These are phyloP conservation scores for Gnathonemus echidnorhynchus DNA, from an alignment of 2,113 vertebrate species.

Conservation along the genomic window DNA sequence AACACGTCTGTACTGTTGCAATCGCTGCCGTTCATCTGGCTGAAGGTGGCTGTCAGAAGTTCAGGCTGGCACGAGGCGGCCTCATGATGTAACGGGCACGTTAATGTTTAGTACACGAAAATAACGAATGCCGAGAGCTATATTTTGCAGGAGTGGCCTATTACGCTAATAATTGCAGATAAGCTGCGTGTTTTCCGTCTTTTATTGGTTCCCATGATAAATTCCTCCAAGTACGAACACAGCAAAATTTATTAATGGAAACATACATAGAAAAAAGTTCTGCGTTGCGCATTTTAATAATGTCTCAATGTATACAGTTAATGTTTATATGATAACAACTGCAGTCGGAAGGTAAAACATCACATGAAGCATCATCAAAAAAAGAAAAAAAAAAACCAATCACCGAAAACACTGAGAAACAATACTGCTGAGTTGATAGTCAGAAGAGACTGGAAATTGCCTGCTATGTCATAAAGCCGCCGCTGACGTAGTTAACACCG, in stretches of 20 bases:
- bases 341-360: not conserved
- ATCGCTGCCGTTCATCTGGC: conserved; percentile 17
- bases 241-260: not conserved
- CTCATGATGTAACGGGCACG: not conserved
- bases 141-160: not conserved
- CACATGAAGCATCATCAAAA: not conserved
- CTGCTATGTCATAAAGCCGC: not conserved
- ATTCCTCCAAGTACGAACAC: not conserved
- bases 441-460: not conserved
- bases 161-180: not conserved
- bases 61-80: not conserved
- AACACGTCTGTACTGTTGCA: conserved; percentile 14
- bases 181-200: not conserved
- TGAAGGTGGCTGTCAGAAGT: not conserved
- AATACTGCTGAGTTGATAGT: not conserved
- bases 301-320: not conserved
- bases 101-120: not conserved
- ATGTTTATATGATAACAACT: not conserved
- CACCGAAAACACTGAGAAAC: not conserved
- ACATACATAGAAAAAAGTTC: not conserved
- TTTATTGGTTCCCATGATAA: not conserved
- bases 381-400: not conserved
- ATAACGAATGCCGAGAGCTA: not conserved
- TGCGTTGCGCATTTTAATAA: not conserved
- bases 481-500: not conserved